phyloP scores from a whole-genome alignment of 1,140 invertebrate genomes.

The Conus betulinus region DNA sequence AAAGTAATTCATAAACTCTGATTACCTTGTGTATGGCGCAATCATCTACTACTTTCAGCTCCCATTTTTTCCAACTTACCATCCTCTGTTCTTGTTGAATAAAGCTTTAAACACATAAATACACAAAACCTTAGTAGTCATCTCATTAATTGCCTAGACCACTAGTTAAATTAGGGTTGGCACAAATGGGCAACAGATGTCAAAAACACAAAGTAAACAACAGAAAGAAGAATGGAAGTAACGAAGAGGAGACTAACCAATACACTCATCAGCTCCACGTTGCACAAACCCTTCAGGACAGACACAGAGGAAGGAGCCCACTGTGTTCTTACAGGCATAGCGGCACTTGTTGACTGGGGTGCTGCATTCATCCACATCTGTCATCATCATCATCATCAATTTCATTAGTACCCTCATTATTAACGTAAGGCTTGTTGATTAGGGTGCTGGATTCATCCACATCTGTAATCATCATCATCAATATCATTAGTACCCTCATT shows the following conservation, averaged over 20 bases:
- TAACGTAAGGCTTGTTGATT: constrained; percentile 80
- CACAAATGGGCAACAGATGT: too few species aligned
- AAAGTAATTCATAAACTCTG: too few species aligned
- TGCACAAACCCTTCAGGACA: constrained; percentile 89
- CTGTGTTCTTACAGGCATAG: constrained; percentile 91
- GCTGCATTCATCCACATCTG: constrained; percentile 90
- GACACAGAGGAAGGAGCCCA: constrained; percentile 91
- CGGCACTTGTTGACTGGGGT: constrained; percentile 88
- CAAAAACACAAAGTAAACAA: too few species aligned
- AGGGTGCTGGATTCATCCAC: constrained; percentile 89
- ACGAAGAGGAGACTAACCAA: constrained; percentile 22
- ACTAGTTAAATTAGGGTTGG: too few species aligned
- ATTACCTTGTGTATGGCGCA: too few species aligned
- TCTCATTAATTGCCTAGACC: too few species aligned
- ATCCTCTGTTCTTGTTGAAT: too few species aligned
- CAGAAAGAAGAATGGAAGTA: not conserved
- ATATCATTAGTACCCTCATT: not conserved
- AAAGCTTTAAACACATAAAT: too few species aligned
- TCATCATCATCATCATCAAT: not conserved
- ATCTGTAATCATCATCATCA: constrained; percentile 78
- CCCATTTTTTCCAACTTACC: too few species aligned
- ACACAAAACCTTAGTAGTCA: too few species aligned
- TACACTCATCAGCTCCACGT: constrained; percentile 84
- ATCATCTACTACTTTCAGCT: too few species aligned
- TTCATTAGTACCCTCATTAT: not conserved